These are phyloP conservation scores for Macrosteles quadrilineatus DNA, from an alignment of 1,140 invertebrate species.

Conservation along the genomic window DNA sequence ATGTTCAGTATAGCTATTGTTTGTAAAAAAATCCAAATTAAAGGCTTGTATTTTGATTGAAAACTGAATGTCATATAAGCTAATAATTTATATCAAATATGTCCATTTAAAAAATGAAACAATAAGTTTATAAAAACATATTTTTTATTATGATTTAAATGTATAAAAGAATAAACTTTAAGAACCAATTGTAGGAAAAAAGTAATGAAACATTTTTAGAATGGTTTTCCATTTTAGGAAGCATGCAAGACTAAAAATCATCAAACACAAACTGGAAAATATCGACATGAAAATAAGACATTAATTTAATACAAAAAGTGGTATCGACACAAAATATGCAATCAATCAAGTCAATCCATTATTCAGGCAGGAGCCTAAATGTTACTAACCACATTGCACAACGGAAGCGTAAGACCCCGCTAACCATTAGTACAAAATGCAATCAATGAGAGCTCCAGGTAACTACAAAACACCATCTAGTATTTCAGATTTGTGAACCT, in stretches of 20 bases:
- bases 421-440: conserved; percentile 14
- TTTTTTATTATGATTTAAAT: too few relatives aligned
- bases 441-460: not conserved
- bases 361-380: not conserved
- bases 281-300: conserved; percentile 6
- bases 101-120: too few relatives aligned
- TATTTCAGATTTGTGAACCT: too few relatives aligned
- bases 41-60: too few relatives aligned
- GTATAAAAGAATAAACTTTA: not conserved
- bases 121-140: too few relatives aligned
- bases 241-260: conserved; percentile 4
- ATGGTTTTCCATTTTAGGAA: not conserved
- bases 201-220: not conserved
- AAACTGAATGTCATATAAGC: too few relatives aligned
- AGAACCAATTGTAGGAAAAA: not conserved
- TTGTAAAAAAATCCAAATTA: too few relatives aligned
- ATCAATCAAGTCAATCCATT: not conserved
- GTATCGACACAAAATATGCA: conserved; percentile 8
- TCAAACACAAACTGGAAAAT: conserved; percentile 9
- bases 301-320: conserved; percentile 11
- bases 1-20: too few relatives aligned
- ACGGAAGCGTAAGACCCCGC: not conserved
- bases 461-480: too few relatives aligned
- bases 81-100: too few relatives aligned
- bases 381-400: not conserved